These are phyloP conservation scores for Nomada lathburiana DNA, from an alignment of 2,888 invertebrate genomes.

Conservation along the genomic window DNA sequence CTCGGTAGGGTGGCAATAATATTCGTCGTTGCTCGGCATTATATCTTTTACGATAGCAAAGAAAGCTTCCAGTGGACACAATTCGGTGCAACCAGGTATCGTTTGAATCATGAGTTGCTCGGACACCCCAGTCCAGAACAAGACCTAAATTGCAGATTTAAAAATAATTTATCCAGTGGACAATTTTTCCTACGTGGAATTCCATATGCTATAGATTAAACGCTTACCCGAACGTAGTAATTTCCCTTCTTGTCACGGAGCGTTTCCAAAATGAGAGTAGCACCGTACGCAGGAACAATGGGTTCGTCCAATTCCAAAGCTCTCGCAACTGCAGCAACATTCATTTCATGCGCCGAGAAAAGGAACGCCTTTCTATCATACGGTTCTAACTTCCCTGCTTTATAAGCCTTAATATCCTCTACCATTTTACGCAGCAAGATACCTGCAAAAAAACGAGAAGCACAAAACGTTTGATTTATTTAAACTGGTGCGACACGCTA, in stretches of 20 bases:
- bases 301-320: conserved; percentile 77
- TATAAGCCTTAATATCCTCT: conserved; percentile 73
- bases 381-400: conserved; percentile 66
- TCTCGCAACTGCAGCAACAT: conserved; percentile 75
- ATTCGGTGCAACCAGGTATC: conserved; percentile 81
- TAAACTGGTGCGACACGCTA: too few relatives aligned
- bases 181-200: not conserved
- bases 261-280: conserved; percentile 79
- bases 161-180: too few relatives aligned
- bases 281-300: conserved; percentile 77
- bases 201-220: not conserved
- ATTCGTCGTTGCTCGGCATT: conserved; percentile 77
- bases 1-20: conserved; percentile 58
- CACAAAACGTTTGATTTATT: not conserved
- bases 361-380: conserved; percentile 77
- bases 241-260: conserved; percentile 72
- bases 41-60: conserved; percentile 76
- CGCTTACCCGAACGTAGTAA: conserved; percentile 76
- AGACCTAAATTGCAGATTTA: conserved; percentile 74
- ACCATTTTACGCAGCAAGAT: conserved; percentile 76
- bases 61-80: conserved; percentile 82
- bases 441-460: conserved; percentile 63
- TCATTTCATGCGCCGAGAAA: conserved; percentile 78
- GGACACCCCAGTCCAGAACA: conserved; percentile 81
- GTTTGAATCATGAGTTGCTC: conserved; percentile 77